Evolutionary conservation across 1,140 invertebrate genomes (phyloP).

Genomic region (Drosophila sechellia): DNA sequence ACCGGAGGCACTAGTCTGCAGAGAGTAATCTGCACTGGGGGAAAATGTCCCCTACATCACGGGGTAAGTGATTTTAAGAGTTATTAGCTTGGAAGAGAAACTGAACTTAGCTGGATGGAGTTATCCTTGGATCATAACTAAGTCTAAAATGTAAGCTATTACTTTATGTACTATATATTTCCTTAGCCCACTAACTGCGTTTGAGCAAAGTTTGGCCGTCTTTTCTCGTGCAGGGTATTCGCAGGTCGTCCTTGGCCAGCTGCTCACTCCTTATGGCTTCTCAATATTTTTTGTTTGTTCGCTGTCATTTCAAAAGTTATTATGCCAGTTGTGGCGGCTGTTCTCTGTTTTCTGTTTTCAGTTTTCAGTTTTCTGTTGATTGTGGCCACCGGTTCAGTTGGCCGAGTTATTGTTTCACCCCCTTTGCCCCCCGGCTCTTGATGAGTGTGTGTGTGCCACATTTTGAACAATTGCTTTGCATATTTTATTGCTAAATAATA

Average conservation of each 20-base stretch:
- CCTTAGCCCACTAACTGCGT: too few species aligned
- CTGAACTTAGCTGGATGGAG: too few species aligned
- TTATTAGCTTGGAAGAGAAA: too few species aligned
- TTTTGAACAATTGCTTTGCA: slow-evolving; percentile 80
- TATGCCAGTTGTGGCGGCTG: slow-evolving; percentile 58
- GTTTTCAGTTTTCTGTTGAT: slow-evolving; percentile 42
- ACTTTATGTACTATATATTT: too few species aligned
- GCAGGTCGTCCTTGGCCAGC: slow-evolving; percentile 23
- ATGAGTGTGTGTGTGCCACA: slow-evolving; percentile 52
- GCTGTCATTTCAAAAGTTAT: slow-evolving; percentile 79
- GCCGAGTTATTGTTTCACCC: slow-evolving; percentile 50
- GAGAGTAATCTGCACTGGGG: slow-evolving; percentile 8
- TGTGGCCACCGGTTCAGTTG: slow-evolving; percentile 69
- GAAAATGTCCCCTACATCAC: neutral
- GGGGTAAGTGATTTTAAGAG: too few species aligned
- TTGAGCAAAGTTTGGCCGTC: too few species aligned
- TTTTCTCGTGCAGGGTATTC: slow-evolving; percentile 35
- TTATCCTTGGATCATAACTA: too few species aligned
- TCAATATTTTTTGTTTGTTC: slow-evolving; percentile 65
- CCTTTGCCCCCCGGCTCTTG: slow-evolving; percentile 4
- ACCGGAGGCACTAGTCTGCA: slow-evolving; percentile 9
- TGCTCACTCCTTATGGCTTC: slow-evolving; percentile 12
- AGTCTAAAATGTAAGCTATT: too few species aligned
- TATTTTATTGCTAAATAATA: slow-evolving; percentile 84
- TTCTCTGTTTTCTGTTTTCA: slow-evolving; percentile 34